These are phyloP conservation scores for Lithodes maja DNA, from an alignment of 2,888 invertebrate genomes.

Conservation along the genomic window DNA sequence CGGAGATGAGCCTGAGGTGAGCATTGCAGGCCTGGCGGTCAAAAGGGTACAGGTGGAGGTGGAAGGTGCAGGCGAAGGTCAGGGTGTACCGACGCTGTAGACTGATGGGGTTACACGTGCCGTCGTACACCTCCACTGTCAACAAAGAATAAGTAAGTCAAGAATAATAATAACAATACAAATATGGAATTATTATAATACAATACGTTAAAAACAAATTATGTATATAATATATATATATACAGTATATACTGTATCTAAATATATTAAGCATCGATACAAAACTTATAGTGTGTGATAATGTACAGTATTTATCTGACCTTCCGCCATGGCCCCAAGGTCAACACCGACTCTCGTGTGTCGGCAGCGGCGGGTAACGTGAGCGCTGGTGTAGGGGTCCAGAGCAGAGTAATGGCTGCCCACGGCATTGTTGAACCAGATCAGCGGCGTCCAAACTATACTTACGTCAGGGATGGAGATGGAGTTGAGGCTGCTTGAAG, in stretches of 20 bases:
- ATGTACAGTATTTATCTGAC: too few relatives aligned
- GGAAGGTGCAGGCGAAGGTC: conserved; percentile 55
- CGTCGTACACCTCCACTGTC: conserved; percentile 50
- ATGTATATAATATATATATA: too few relatives aligned
- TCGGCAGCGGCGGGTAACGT: too few relatives aligned
- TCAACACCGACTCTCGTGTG: too few relatives aligned
- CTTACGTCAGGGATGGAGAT: conserved; percentile 21
- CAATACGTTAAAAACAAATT: too few relatives aligned
- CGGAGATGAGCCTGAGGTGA: conserved; percentile 46
- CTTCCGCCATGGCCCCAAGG: too few relatives aligned
- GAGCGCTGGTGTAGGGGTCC: conserved; percentile 10
- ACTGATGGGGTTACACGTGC: conserved; percentile 53
- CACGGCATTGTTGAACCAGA: conserved; percentile 55
- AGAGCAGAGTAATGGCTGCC: conserved; percentile 48
- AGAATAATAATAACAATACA: too few relatives aligned
- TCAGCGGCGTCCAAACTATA: conserved; percentile 52
- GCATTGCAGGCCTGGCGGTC: conserved; percentile 57
- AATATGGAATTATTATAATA: too few relatives aligned
- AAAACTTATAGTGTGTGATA: neutral
- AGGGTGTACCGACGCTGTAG: conserved; percentile 55
- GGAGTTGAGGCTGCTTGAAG: conserved; percentile 46
- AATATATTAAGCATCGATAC: too few relatives aligned
- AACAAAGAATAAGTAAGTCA: too few relatives aligned
- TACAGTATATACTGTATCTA: too few relatives aligned
- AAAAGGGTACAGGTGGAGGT: conserved; percentile 65